phyloP scores from a whole-genome alignment of 2,113 vertebrate genomes.

The Harpagus bidentatus region DNA sequence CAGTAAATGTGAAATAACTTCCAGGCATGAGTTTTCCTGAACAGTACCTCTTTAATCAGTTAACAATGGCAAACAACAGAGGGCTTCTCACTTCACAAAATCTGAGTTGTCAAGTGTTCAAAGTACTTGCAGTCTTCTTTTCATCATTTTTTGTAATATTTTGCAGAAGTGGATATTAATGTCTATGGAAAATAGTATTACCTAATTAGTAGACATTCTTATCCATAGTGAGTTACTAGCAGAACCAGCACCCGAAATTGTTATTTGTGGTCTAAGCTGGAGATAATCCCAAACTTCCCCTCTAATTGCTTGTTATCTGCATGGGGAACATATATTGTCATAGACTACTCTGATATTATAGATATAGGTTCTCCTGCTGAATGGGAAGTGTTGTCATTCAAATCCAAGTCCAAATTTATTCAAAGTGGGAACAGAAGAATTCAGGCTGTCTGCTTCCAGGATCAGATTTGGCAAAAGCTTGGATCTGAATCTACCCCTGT shows the following conservation, averaged over 20 bases:
- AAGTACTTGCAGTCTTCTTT: neutral
- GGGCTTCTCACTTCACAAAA: neutral
- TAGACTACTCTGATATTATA: neutral
- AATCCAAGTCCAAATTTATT: neutral
- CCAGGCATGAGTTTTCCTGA: neutral
- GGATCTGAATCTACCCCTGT: neutral
- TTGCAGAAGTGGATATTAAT: neutral
- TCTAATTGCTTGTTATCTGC: neutral
- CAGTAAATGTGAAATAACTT: neutral
- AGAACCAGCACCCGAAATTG: neutral
- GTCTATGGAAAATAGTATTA: neutral
- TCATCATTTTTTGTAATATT: neutral
- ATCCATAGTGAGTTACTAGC: neutral
- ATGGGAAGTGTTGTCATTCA: neutral
- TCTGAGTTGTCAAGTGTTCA: neutral
- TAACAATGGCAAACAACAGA: neutral
- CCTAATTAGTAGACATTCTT: neutral
- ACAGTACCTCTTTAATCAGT: neutral
- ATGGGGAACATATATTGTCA: neutral
- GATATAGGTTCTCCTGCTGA: neutral
- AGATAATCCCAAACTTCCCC: neutral
- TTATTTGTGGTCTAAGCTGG: neutral
- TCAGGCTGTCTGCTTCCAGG: neutral
- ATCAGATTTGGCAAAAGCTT: neutral
- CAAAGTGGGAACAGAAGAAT: neutral